These are phyloP conservation scores for Nycticorax nycticorax DNA, from an alignment of 2,113 vertebrate genomes.

Conservation along the genomic window DNA sequence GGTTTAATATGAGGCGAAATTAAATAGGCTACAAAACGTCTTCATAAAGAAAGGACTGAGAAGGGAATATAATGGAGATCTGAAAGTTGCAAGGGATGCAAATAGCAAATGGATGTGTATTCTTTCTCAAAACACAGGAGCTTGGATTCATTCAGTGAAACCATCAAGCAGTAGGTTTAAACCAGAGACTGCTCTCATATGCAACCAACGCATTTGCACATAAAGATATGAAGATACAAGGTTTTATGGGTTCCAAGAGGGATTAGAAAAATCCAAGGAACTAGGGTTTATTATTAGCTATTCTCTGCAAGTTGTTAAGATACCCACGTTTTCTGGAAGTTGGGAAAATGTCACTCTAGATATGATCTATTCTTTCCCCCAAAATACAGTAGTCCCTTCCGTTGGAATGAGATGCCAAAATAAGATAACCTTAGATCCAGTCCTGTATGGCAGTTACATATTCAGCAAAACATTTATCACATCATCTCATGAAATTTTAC, in stretches of 20 bases:
- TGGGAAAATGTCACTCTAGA: neutral
- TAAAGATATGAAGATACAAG: neutral
- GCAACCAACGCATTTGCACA: fast-evolving
- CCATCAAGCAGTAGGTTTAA: neutral
- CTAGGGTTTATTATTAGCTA: neutral
- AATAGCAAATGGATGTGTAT: neutral
- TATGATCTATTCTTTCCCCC: neutral
- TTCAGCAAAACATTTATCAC: neutral
- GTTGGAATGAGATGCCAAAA: neutral
- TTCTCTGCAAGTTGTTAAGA: neutral
- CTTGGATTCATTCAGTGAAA: neutral
- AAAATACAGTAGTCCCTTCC: neutral
- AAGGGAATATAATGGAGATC: neutral
- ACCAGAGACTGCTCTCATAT: neutral
- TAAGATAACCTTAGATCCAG: neutral
- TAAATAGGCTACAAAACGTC: neutral
- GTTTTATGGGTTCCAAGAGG: neutral
- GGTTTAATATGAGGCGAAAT: neutral
- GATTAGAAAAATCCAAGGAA: neutral
- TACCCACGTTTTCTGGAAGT: neutral
- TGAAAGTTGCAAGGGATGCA: neutral
- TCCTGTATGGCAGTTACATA: too few relatives aligned
- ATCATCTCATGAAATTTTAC: neutral
- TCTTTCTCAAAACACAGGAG: neutral
- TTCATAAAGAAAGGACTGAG: neutral